A percentile compares a stretch with the other conserved stretches of the same genome.
These are phyloP conservation scores for Rhagoletis pomonella DNA, from an alignment of 1,140 invertebrate species.

Conservation along the genomic window DNA sequence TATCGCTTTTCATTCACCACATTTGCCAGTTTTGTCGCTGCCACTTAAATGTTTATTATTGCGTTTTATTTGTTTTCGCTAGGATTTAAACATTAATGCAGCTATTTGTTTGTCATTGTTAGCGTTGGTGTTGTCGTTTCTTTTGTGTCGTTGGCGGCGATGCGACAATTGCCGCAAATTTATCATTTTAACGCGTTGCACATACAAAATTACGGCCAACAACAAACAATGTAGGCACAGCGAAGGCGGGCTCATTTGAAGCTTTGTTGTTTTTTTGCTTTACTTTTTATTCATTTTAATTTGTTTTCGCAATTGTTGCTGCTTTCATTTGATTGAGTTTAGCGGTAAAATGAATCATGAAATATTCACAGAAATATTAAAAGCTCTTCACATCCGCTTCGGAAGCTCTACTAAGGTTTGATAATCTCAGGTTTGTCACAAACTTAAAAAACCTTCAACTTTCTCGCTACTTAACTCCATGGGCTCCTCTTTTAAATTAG, in stretches of 20 bases:
- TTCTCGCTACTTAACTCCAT: not conserved
- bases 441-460: not conserved
- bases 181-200: conserved; percentile 52
- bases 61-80: not conserved
- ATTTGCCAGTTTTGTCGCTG: not conserved
- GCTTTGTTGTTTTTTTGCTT: not conserved
- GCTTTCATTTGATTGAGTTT: conserved; percentile 14
- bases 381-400: too few species aligned
- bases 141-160: conserved; percentile 25
- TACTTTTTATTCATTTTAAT: not conserved
- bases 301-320: not conserved
- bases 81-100: not conserved
- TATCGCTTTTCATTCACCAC: not conserved
- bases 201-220: not conserved
- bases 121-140: not conserved
- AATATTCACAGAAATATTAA: too few species aligned
- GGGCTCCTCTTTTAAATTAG: not conserved
- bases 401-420: too few species aligned
- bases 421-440: too few species aligned
- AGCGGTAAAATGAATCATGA: too few species aligned
- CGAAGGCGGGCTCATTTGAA: not conserved
- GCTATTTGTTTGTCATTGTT: not conserved
- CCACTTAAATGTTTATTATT: not conserved
- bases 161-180: conserved; percentile 47
- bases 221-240: not conserved